These are phyloP conservation scores for Myotis yumanensis DNA, from an alignment of 2,113 vertebrate species.

Conservation along the genomic window DNA sequence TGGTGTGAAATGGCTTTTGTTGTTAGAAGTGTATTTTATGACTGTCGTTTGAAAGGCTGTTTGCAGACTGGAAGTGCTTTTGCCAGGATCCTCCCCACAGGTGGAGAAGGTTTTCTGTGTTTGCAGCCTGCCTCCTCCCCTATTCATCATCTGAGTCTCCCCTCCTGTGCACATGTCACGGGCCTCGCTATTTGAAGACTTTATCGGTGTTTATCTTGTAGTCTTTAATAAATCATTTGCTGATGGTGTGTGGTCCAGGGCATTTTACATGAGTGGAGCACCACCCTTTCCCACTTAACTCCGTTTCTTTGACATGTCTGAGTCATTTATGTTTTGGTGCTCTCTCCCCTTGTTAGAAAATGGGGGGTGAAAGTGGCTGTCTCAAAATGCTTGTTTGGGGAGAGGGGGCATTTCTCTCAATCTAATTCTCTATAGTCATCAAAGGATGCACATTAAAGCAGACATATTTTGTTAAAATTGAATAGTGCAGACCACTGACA, in stretches of 20 bases:
- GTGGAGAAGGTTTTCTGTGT: slow-evolving; percentile 47
- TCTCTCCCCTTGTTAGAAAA: not conserved
- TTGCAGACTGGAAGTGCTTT: slow-evolving; percentile 36
- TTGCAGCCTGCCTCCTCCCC: slow-evolving; percentile 14
- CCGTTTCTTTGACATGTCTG: slow-evolving; percentile 10
- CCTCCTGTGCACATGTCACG: not conserved
- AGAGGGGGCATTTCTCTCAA: not conserved
- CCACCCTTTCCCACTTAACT: not conserved
- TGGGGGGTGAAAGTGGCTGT: not conserved
- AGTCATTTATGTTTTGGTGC: slow-evolving; percentile 41
- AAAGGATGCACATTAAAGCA: not conserved
- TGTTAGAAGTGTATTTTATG: slow-evolving; percentile 67
- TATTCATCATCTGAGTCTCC: slow-evolving; percentile 61
- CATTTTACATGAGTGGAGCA: slow-evolving; percentile 41
- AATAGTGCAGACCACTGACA: not conserved
- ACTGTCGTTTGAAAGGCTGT: not conserved
- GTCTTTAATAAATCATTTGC: slow-evolving; percentile 73
- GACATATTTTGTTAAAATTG: not conserved
- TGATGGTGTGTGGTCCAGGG: not conserved
- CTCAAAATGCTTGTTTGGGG: slow-evolving; percentile 24
- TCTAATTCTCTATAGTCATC: not conserved
- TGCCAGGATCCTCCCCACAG: slow-evolving; percentile 42
- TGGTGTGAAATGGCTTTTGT: slow-evolving; percentile 62
- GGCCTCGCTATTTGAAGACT: slow-evolving; percentile 66
- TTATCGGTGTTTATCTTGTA: slow-evolving; percentile 65